Evolutionary conservation across 2,797 vertebrate genomes (phyloP), one percentile per base, ranked within the genome.

Genomic region (Sphenodon punctatus): DNA sequence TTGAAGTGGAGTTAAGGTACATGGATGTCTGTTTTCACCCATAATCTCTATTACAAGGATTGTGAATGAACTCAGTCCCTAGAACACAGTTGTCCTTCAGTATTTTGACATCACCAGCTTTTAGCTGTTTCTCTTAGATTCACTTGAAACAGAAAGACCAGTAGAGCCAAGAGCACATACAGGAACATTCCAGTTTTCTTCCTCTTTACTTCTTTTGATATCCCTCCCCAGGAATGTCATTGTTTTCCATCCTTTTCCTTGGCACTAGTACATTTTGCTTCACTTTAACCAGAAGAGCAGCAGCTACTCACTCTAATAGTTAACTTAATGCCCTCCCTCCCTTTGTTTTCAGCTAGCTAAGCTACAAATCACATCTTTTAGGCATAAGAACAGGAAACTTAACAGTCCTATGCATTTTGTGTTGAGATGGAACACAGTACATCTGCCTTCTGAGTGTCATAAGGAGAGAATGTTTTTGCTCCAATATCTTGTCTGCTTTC

Each of bases 91-190:
- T 7, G n/a, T 8, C 23, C 16, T 27, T 7, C 45, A n/a, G 23
- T 0, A 0, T 38, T 23, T 2, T 70, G 16, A 36, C 4, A 1
- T 3, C 1, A 4, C 2, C 12, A 53, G 13, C 43, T 36, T 43
- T 13, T 1, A 43, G 10, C 8, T 5, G 30, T 3, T 19, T 34
- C 67, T 45, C 27, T 43, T 32, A 55, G 72, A 27, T n/a, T 1
- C 22, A 66, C 58, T 12, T 1, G 1, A 84, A 32, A 15, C 16
- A 36, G 42, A 17, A 2, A 60, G 10, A 1, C 1, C n/a, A 74
- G 63, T 13, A 64, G 66, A 80, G 43, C 9, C 2, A 63, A 63
- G 56, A 14, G 71, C 34, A 3, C 46, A 46, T 2, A 6, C 27
- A 43, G 27, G 68, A 66, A 76, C 59, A 68, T 53, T 82, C 80